Conservation (phyloP, 2,797 vertebrate genomes). For the Hoplostethus mediterraneus region DNA sequence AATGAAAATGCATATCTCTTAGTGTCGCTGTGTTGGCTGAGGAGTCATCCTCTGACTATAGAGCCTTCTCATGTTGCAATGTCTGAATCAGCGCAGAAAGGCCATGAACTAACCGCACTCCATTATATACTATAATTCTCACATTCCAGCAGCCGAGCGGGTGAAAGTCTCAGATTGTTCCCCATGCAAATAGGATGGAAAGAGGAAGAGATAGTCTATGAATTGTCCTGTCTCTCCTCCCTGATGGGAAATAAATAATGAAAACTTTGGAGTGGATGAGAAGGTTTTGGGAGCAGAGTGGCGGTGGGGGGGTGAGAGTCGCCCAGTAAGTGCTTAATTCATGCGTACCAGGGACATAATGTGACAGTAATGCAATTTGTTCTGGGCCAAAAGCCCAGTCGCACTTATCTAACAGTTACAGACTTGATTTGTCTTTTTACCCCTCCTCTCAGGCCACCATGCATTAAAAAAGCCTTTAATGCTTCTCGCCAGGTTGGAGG, state of each 20-base stretch:
- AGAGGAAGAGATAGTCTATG: slow-evolving; percentile 40
- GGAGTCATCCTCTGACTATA: slow-evolving; percentile 59
- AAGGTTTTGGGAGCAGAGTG: slow-evolving; percentile 51
- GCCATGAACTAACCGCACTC: slow-evolving; percentile 65
- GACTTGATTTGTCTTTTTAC: slow-evolving; percentile 70
- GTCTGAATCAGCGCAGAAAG: slow-evolving; percentile 74
- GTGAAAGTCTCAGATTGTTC: slow-evolving; percentile 77
- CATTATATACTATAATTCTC: slow-evolving; percentile 57
- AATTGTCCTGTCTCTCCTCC: slow-evolving; percentile 46
- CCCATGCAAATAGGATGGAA: slow-evolving; percentile 67
- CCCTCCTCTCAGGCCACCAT: slow-evolving; percentile 57
- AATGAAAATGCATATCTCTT: slow-evolving; percentile 61
- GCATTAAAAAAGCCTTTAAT: slow-evolving; percentile 68
- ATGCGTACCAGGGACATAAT: slow-evolving; percentile 80
- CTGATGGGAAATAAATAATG: slow-evolving; percentile 58
- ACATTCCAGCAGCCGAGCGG: slow-evolving; percentile 62
- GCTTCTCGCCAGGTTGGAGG: slow-evolving; percentile 66
- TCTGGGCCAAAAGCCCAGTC: slow-evolving; percentile 80
- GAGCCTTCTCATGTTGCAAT: slow-evolving; percentile 60
- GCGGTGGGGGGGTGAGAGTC: slow-evolving; percentile 49
- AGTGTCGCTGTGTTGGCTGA: slow-evolving; percentile 51
- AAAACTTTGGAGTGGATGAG: slow-evolving; percentile 11
- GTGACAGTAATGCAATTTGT: slow-evolving; percentile 84
- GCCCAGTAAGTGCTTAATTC: slow-evolving; percentile 74
- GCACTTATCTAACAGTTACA: slow-evolving; percentile 77